Evolutionary conservation across 1,140 invertebrate species (phyloP).

Genomic region (Drosophila sproati): DNA sequence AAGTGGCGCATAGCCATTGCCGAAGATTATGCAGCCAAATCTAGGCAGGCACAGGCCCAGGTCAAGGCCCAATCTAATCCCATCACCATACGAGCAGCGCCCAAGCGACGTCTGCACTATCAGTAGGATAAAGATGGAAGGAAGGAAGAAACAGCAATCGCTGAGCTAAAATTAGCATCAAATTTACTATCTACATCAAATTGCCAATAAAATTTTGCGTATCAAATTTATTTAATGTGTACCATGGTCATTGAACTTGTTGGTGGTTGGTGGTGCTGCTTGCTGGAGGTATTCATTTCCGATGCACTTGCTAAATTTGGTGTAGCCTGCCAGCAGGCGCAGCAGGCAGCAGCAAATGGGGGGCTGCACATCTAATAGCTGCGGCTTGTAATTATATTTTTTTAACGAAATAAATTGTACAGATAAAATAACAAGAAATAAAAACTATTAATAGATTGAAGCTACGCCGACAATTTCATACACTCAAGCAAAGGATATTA

Average conservation of each 20-base stretch:
- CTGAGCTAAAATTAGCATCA: slow-evolving; percentile 7
- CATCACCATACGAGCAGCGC: slow-evolving; percentile 49
- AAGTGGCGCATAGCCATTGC: slow-evolving; percentile 77
- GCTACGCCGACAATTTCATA: background rate
- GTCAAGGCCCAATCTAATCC: slow-evolving; percentile 29
- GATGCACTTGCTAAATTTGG: slow-evolving; percentile 39
- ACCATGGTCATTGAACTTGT: slow-evolving; percentile 52
- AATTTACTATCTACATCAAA: slow-evolving; percentile 51
- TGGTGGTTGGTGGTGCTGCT: slow-evolving; percentile 2
- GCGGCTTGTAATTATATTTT: slow-evolving; percentile 73
- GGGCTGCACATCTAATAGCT: slow-evolving; percentile 60
- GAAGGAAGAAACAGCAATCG: background rate
- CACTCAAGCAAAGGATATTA: background rate
- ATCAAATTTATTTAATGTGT: slow-evolving; percentile 10
- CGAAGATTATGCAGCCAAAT: slow-evolving; percentile 71
- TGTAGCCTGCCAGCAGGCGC: slow-evolving; percentile 56
- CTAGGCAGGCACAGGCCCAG: slow-evolving; percentile 39
- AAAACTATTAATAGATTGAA: slow-evolving; percentile 1
- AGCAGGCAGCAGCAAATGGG: background rate
- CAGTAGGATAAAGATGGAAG: slow-evolving; percentile 31
- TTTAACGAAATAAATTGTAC: slow-evolving; percentile 71
- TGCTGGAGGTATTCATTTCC: slow-evolving; percentile 18
- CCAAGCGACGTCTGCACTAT: slow-evolving; percentile 67
- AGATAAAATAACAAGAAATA: slow-evolving; percentile 26
- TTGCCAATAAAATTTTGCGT: slow-evolving; percentile 72